A percentile compares a stretch with the other conserved stretches of the same genome.
phyloP scores from a whole-genome alignment of 2,113 vertebrate genomes.

The Plecotus auritus region DNA sequence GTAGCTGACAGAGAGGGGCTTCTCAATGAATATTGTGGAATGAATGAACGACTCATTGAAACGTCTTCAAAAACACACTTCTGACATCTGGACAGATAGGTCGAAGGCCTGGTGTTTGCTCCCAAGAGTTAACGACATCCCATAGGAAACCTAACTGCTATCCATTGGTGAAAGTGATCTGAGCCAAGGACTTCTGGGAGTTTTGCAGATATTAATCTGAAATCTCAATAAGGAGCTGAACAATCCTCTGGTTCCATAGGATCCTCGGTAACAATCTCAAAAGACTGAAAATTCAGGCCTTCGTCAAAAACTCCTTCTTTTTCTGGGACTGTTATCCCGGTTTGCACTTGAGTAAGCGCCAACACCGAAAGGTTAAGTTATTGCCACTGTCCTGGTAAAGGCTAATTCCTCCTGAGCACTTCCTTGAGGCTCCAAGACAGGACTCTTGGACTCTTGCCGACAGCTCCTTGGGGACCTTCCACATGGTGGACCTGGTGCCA shows the following conservation, averaged over 20 bases:
- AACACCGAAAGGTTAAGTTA: neutral
- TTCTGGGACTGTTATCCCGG: neutral
- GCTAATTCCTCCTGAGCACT: neutral
- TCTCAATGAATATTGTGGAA: neutral
- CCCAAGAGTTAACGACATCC: neutral
- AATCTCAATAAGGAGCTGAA: neutral
- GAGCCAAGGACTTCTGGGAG: neutral
- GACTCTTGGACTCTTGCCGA: neutral
- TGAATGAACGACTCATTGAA: neutral
- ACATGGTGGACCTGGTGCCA: neutral
- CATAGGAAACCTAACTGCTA: neutral
- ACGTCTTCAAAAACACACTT: neutral
- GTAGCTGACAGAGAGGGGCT: neutral
- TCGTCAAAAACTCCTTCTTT: neutral
- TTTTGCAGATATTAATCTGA: neutral
- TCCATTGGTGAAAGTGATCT: neutral
- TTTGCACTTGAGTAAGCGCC: neutral
- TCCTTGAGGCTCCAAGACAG: neutral
- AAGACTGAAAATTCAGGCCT: constrained; percentile 16
- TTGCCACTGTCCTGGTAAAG: neutral
- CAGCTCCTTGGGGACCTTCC: neutral
- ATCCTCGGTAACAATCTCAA: neutral
- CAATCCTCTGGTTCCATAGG: neutral
- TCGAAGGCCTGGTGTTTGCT: neutral
- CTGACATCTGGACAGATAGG: neutral